A percentile compares a stretch with the other conserved stretches of the same genome.
Evolutionary conservation across 2,797 vertebrate species (phyloP).

Genomic region (Siniperca scherzeri): DNA sequence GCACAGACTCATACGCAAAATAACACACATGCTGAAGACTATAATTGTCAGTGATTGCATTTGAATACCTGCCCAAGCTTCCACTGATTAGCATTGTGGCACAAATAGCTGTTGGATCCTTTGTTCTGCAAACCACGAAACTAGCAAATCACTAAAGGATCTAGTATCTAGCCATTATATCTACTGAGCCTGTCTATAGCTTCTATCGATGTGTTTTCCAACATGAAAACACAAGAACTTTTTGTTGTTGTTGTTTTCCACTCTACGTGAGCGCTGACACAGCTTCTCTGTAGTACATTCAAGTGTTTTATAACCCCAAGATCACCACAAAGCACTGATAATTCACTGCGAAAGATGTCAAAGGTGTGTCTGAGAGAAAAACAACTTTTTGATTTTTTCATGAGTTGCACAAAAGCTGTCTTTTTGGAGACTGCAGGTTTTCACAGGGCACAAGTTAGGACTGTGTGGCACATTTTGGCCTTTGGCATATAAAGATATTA

Average conservation of each 20-base stretch:
- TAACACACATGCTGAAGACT: conserved; percentile 29
- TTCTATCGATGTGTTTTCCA: conserved; percentile 11
- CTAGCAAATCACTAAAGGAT: conserved; percentile 14
- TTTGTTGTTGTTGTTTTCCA: conserved; percentile 41
- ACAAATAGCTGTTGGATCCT: conserved; percentile 42
- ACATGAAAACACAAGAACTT: neutral
- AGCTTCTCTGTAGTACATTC: conserved; percentile 40
- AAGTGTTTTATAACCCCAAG: conserved; percentile 41
- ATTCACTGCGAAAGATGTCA: conserved; percentile 28
- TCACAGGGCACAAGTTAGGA: neutral
- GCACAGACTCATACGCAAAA: neutral
- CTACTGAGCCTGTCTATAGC: neutral
- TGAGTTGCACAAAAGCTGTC: conserved; percentile 13
- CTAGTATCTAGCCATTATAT: conserved; percentile 6
- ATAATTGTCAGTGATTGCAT: conserved; percentile 64
- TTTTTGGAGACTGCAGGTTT: conserved; percentile 22
- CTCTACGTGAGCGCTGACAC: conserved; percentile 9
- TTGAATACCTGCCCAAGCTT: conserved; percentile 56
- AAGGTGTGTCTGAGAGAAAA: conserved; percentile 40
- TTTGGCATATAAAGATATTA: conserved; percentile 39
- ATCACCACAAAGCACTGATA: conserved; percentile 40
- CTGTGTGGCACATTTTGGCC: conserved; percentile 13
- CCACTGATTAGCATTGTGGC: conserved; percentile 55
- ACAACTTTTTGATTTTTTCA: conserved; percentile 18
- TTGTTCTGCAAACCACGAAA: conserved; percentile 33